These are phyloP conservation scores for Drosophila serrata DNA, from an alignment of 1,140 invertebrate species.

Conservation along the genomic window DNA sequence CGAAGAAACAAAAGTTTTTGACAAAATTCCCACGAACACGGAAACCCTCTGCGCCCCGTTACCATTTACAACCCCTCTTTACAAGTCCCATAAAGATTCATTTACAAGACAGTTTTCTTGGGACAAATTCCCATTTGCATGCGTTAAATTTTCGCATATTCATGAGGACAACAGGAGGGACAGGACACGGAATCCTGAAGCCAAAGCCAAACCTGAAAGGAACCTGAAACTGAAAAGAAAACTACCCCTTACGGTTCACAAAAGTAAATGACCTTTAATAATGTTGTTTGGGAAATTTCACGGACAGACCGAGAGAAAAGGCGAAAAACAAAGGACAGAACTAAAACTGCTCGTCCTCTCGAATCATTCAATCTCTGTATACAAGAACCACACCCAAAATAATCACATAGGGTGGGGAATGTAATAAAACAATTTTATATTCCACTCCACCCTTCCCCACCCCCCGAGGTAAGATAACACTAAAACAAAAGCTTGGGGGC, in stretches of 20 bases:
- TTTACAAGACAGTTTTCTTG: slow-evolving; percentile 58
- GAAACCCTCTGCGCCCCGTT: neutral
- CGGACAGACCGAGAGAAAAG: slow-evolving; percentile 37
- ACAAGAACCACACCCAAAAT: slow-evolving; percentile 52
- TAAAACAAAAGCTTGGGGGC: slow-evolving; percentile 40
- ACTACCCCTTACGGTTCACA: slow-evolving; percentile 59
- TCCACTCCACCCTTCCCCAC: neutral
- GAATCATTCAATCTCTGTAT: slow-evolving; percentile 48
- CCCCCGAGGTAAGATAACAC: slow-evolving; percentile 55
- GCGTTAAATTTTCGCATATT: slow-evolving; percentile 70
- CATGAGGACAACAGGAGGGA: slow-evolving; percentile 28
- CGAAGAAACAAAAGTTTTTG: slow-evolving; percentile 51
- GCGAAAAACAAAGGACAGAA: slow-evolving; percentile 23
- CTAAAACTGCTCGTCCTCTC: slow-evolving; percentile 26
- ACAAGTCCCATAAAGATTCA: slow-evolving; percentile 61
- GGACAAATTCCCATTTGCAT: slow-evolving; percentile 67
- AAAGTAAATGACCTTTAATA: slow-evolving; percentile 72
- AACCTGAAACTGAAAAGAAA: slow-evolving; percentile 50
- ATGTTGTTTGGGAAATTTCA: slow-evolving; percentile 62
- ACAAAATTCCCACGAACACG: slow-evolving; percentile 56
- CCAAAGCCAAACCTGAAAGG: slow-evolving; percentile 11
- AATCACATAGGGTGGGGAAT: slow-evolving; percentile 17
- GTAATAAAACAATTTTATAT: slow-evolving; percentile 58
- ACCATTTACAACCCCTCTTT: slow-evolving; percentile 35
- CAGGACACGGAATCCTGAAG: slow-evolving; percentile 15